Conservation (phyloP, 2,113 vertebrate species). For the Alouatta palliata region DNA sequence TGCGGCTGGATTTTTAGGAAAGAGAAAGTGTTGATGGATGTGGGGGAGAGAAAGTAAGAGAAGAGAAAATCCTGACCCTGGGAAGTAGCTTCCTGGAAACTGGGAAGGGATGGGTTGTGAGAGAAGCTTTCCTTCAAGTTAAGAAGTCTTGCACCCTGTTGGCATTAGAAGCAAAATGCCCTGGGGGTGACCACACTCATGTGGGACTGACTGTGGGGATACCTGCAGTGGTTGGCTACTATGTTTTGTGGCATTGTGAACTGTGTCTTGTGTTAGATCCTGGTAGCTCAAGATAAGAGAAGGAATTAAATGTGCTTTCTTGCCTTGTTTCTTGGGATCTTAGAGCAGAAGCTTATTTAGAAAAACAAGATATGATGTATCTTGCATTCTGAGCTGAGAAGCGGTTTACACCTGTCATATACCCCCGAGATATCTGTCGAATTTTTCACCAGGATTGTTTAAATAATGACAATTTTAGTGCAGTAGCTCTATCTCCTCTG, state of each 20-base stretch:
- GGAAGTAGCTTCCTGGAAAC: neutral
- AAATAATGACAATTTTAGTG: constrained; percentile 8
- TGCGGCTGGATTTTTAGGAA: neutral
- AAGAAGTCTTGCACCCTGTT: neutral
- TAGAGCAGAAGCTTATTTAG: neutral
- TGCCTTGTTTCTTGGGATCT: neutral
- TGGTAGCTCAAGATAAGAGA: neutral
- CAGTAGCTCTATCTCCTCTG: neutral
- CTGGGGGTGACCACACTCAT: neutral
- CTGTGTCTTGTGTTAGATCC: neutral
- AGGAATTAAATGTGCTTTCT: neutral
- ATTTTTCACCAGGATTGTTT: neutral
- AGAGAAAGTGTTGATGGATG: neutral
- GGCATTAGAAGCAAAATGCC: neutral
- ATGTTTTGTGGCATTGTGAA: neutral
- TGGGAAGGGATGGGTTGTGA: neutral
- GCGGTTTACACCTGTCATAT: neutral
- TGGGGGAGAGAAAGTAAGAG: neutral
- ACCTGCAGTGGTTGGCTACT: neutral
- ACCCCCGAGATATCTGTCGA: neutral
- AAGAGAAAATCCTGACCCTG: neutral
- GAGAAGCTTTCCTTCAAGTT: neutral
- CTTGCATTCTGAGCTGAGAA: constrained; percentile 35
- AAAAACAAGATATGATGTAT: constrained; percentile 6
- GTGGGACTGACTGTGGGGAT: neutral